phyloP scores from a whole-genome alignment of 35 echinoderm and acorn worm genomes.

The Ophioderma brevispina region DNA sequence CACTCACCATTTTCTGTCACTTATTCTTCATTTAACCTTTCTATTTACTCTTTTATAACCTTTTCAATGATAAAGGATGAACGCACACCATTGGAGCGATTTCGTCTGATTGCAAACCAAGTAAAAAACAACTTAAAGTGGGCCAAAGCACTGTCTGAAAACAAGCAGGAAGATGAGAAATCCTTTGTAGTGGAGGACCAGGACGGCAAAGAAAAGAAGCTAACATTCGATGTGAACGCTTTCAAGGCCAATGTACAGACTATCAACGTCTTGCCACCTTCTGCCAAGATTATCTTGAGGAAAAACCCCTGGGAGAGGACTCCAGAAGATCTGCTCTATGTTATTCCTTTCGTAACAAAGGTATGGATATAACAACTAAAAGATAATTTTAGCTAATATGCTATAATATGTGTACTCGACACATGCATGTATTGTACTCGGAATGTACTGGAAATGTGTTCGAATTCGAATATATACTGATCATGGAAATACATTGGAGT shows the following conservation, averaged over 20 bases:
- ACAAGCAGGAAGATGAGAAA: constrained; percentile 58
- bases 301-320: constrained; percentile 79
- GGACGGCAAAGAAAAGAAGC: constrained; percentile 70
- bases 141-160: constrained; percentile 42
- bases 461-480: no score
- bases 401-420: no score
- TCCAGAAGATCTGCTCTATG: constrained; percentile 54
- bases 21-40: no score
- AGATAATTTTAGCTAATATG: no score
- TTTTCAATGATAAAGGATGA: not conserved
- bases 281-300: constrained; percentile 67
- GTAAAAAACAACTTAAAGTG: constrained; percentile 95
- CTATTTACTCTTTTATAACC: no score
- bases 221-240: constrained; percentile 92
- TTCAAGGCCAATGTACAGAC: constrained; percentile 98
- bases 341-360: constrained; percentile 73
- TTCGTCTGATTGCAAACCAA: constrained; percentile 77
- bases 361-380: constrained; percentile 14
- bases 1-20: no score
- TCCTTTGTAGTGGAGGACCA: constrained; percentile 74
- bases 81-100: constrained; percentile 68
- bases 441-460: no score
- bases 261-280: constrained; percentile 36
- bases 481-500: no score
- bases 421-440: no score